Conservation (phyloP, 1,140 invertebrate genomes). For the Neomicropteryx cornuta region DNA sequence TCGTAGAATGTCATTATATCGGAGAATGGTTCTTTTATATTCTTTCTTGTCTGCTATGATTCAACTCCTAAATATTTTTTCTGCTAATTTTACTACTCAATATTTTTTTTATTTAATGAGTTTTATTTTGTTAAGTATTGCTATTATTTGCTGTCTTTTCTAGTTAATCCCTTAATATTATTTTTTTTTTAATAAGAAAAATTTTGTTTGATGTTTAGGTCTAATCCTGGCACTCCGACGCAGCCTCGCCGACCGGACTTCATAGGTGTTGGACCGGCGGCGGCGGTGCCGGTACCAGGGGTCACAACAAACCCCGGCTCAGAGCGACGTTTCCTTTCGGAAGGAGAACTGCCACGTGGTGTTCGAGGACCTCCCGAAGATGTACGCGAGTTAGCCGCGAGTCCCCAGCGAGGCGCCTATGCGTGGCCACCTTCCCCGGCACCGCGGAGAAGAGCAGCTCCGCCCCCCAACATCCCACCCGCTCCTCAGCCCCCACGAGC, state of each 20-base stretch:
- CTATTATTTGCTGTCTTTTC: too few relatives aligned
- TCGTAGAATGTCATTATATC: too few relatives aligned
- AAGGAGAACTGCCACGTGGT: slow-evolving; percentile 72
- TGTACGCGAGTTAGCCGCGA: slow-evolving; percentile 68
- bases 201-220: too few relatives aligned
- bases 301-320: slow-evolving; percentile 47
- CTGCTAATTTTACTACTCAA: too few relatives aligned
- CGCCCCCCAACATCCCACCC: slow-evolving; percentile 33
- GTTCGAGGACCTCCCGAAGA: slow-evolving; percentile 45
- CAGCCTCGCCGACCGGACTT: slow-evolving; percentile 76
- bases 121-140: too few relatives aligned
- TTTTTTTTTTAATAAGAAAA: too few relatives aligned
- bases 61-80: too few relatives aligned
- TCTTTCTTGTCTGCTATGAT: too few relatives aligned
- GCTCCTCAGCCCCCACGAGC: slow-evolving; percentile 49
- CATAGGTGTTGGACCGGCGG: slow-evolving; percentile 52
- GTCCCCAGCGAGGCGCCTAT: slow-evolving; percentile 72
- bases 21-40: too few relatives aligned
- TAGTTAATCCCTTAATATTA: too few relatives aligned
- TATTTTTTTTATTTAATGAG: too few relatives aligned
- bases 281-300: slow-evolving; percentile 21
- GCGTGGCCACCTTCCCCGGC: slow-evolving; percentile 76
- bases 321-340: slow-evolving; percentile 73
- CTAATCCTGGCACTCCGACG: slow-evolving; percentile 80
- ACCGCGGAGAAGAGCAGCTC: slow-evolving; percentile 41